phyloP scores from a whole-genome alignment of 1,140 invertebrate species.

The Heliothis virescens region DNA sequence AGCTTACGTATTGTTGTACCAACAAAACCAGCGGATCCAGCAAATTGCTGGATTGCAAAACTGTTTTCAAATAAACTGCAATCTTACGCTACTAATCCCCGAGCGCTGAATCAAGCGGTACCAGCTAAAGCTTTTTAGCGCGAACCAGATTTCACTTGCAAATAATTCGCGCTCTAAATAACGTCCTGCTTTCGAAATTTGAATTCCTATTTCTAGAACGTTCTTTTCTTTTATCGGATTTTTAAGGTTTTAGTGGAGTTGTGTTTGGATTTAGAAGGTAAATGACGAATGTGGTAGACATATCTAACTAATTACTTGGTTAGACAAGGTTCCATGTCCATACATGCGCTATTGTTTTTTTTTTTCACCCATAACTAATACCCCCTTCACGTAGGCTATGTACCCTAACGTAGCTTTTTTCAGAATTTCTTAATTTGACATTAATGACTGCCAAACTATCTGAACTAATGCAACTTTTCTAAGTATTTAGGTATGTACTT shows the following conservation, averaged over 20 bases:
- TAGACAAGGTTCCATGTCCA: too few relatives aligned
- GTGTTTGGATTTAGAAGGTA: not conserved
- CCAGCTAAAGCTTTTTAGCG: slow-evolving; percentile 27
- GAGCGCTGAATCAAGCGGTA: slow-evolving; percentile 26
- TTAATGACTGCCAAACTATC: too few relatives aligned
- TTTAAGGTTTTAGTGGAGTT: not conserved
- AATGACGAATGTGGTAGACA: not conserved
- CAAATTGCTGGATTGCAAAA: not conserved
- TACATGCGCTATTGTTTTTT: too few relatives aligned
- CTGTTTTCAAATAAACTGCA: slow-evolving; percentile 36
- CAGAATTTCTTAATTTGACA: too few relatives aligned
- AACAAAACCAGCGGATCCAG: slow-evolving; percentile 10
- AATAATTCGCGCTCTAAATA: slow-evolving; percentile 31
- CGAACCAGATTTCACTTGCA: slow-evolving; percentile 30
- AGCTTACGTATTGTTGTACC: not conserved
- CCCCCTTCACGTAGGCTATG: too few relatives aligned
- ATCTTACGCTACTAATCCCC: slow-evolving; percentile 6
- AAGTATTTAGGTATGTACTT: too few relatives aligned
- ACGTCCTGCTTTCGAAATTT: slow-evolving; percentile 15
- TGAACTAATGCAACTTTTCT: too few relatives aligned
- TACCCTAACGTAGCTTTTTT: too few relatives aligned
- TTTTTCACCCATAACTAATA: too few relatives aligned
- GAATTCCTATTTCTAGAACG: not conserved
- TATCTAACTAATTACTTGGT: too few relatives aligned
- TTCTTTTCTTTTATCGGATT: slow-evolving; percentile 24